Evolutionary conservation across 2,113 vertebrate species (phyloP).

Genomic region (Corvus moneduloides): DNA sequence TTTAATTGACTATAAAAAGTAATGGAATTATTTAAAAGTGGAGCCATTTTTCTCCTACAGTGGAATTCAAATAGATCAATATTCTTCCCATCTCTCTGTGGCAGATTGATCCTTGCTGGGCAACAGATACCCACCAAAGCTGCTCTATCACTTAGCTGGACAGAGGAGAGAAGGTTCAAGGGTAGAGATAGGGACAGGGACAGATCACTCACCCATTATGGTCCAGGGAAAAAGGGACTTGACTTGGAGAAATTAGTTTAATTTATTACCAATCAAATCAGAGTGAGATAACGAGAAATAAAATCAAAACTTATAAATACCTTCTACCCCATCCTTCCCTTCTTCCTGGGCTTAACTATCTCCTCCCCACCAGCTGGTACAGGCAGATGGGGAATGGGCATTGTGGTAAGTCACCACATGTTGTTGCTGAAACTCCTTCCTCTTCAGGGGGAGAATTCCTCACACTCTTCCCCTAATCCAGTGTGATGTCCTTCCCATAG

Average conservation of each 20-base stretch:
- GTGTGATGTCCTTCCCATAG: not conserved
- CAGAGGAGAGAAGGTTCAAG: not conserved
- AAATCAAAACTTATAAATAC: not conserved
- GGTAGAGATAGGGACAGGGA: accelerated
- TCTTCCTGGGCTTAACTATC: not conserved
- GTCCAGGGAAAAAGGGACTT: not conserved
- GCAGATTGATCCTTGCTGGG: not conserved
- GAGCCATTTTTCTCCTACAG: not conserved
- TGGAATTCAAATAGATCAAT: not conserved
- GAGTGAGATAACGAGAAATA: not conserved
- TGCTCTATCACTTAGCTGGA: not conserved
- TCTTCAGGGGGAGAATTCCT: not conserved
- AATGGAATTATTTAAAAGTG: not conserved
- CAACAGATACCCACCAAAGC: not conserved
- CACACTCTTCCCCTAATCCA: not conserved
- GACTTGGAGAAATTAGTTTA: not conserved
- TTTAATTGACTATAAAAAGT: slow-evolving; percentile 13
- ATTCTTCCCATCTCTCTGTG: not conserved
- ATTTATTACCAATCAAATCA: not conserved
- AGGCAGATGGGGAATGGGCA: too few species aligned
- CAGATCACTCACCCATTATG: not conserved
- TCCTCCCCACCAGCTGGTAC: not conserved
- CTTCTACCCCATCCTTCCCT: too few species aligned
- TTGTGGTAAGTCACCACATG: not conserved
- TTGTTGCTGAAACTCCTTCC: not conserved